Conservation (phyloP, 2,797 vertebrate species). For the Miichthys miiuy region DNA sequence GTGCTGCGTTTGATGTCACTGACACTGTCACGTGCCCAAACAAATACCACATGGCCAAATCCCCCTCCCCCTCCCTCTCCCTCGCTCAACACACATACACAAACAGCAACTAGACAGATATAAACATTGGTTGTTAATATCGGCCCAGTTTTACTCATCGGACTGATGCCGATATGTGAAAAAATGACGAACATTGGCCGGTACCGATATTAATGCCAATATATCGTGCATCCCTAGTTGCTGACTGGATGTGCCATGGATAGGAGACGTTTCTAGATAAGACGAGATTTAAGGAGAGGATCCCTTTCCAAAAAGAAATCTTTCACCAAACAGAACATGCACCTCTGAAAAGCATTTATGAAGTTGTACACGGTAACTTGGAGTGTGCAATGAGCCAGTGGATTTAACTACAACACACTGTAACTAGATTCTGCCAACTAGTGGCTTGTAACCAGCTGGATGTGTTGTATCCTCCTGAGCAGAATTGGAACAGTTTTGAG, state of each 20-base stretch:
- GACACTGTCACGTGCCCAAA: too few relatives aligned
- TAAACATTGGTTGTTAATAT: too few relatives aligned
- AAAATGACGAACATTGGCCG: too few relatives aligned
- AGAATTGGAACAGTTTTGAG: constrained; percentile 34
- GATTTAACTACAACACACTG: constrained; percentile 33
- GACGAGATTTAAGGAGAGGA: constrained; percentile 15
- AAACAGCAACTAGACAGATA: too few relatives aligned
- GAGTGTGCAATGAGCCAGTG: constrained; percentile 6
- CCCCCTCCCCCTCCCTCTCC: too few relatives aligned
- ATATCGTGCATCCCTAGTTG: background rate
- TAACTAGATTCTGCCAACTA: constrained; percentile 39
- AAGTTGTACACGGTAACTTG: constrained; percentile 28
- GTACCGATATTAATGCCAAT: too few relatives aligned
- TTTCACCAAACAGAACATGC: background rate
- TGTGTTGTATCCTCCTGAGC: constrained; percentile 27
- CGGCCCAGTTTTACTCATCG: too few relatives aligned
- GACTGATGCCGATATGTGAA: too few relatives aligned
- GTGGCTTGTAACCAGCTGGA: constrained; percentile 44
- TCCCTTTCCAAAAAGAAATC: background rate
- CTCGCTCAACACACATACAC: too few relatives aligned
- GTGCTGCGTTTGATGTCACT: too few relatives aligned
- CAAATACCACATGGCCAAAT: too few relatives aligned
- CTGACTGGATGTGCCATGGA: constrained; percentile 4
- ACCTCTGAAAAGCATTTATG: background rate
- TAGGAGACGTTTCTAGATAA: background rate